Percentiles rank a stretch among this genome's conserved stretches.
These are phyloP conservation scores for Deilephila porcellus DNA, from an alignment of 2,888 invertebrate species.

Conservation along the genomic window DNA sequence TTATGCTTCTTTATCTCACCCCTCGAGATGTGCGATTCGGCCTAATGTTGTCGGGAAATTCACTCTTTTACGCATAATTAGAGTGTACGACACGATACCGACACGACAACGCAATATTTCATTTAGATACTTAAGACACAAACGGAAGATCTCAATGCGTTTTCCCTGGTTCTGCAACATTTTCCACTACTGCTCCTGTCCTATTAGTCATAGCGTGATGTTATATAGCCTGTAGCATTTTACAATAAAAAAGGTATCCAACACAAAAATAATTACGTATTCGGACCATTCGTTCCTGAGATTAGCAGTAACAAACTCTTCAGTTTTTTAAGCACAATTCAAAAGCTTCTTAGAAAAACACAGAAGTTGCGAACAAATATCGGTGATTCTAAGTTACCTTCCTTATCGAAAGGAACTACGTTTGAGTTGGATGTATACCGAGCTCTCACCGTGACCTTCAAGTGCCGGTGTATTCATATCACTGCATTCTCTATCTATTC, in stretches of 20 bases:
- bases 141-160: too few relatives aligned
- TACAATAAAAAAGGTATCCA: too few relatives aligned
- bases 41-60: slow-evolving; percentile 50
- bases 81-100: slow-evolving; percentile 15
- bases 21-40: slow-evolving; percentile 59
- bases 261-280: too few relatives aligned
- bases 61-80: slow-evolving; percentile 30
- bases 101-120: background rate
- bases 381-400: background rate
- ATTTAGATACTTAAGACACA: background rate
- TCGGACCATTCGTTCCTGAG: too few relatives aligned
- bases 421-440: slow-evolving; percentile 9
- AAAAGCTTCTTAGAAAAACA: background rate
- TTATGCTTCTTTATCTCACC: slow-evolving; percentile 55
- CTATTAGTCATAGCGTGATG: too few relatives aligned
- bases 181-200: too few relatives aligned
- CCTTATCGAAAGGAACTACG: slow-evolving; percentile 14
- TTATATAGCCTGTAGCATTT: too few relatives aligned
- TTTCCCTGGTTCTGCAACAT: too few relatives aligned
- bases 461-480: slow-evolving; percentile 8
- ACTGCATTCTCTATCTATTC: background rate
- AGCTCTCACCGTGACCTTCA: slow-evolving; percentile 15
- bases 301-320: too few relatives aligned
- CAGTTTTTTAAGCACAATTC: too few relatives aligned
- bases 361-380: background rate